Evolutionary conservation across 1,140 invertebrate genomes (phyloP), one percentile per base, ranked within the genome.

Genomic region (Aphaenogaster floridana): DNA sequence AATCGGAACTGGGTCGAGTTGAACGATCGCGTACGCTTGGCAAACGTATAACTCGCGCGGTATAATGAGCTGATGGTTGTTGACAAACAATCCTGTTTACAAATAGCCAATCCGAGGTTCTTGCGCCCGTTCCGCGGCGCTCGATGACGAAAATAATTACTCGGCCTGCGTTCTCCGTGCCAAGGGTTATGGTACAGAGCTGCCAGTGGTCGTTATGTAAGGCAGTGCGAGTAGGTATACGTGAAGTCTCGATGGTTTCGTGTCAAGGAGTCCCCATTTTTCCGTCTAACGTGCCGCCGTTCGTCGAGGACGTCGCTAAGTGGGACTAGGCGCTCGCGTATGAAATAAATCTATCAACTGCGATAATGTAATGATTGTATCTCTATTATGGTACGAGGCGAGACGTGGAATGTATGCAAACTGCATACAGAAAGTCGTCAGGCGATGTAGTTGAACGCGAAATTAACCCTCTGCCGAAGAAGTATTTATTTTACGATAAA

Each of bases 41-140:
- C 88, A 90, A 86, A 90, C 78, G 54, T 63, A 52, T 21, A 63
- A 11, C 28, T 42, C 59, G 59, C 21, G 17, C 36, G 66, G 72
- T 77, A 77, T 89, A 90, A 87, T 78, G 85, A 90, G 81, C 78
- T 34, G 52, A 48, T 63, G 63, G 71, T 89, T 90, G 89, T 90
- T 90, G 89, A 90, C 88, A 90, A 89, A 90, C 89, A 89, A 39
- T 84, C 13, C 78, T 87, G 85, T 90, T 90, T 90, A 90, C 88
- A 89, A 90, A 90, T 90, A 90, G 85, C 71, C 54, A 63, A 84
- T 74, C 28, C 69, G 77, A 52, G 72, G 66, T 79, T 68, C 80
- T 77, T 71, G 63, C 66, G 87, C 54, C 13, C 45, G 78, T 89
- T 90, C 42, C n/a, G 63, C 57, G 48, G 39, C 21, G 78, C 83